These are phyloP conservation scores for Cryptotermes secundus DNA, from an alignment of 1,140 invertebrate genomes.

Conservation along the genomic window DNA sequence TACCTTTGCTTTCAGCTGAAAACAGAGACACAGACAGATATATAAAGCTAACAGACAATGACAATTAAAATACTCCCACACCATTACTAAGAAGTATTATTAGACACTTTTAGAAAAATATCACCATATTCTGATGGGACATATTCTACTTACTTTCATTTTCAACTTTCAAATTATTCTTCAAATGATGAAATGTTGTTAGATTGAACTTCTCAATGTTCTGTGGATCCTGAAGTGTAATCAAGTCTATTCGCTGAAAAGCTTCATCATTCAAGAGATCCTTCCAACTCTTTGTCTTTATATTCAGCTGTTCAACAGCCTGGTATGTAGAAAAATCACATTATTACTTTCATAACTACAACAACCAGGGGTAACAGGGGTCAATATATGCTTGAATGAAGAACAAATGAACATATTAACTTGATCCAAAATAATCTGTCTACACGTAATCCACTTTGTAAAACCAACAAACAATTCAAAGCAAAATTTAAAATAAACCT, in stretches of 20 bases:
- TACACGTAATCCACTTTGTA: no score
- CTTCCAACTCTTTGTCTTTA: slow-evolving; percentile 92
- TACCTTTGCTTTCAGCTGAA: no score
- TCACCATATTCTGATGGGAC: background rate
- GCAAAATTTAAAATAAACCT: no score
- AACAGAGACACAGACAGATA: no score
- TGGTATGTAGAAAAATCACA: slow-evolving; percentile 43
- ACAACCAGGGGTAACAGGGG: background rate
- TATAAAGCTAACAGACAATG: no score
- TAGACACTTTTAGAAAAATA: no score
- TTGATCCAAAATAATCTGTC: no score
- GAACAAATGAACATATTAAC: no score
- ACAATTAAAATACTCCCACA: no score
- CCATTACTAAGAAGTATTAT: no score
- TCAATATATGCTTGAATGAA: no score
- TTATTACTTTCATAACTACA: background rate
- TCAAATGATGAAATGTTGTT: slow-evolving; percentile 92
- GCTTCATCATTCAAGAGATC: slow-evolving; percentile 91
- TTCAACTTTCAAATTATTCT: slow-evolving; percentile 87
- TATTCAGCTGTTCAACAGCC: slow-evolving; percentile 95
- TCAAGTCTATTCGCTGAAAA: slow-evolving; percentile 89
- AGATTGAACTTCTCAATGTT: slow-evolving; percentile 95
- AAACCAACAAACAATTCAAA: no score
- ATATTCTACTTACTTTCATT: slow-evolving; percentile 65
- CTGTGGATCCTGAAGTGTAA: slow-evolving; percentile 91